A percentile compares a stretch with the other conserved stretches of the same genome.
Conservation (phyloP, 2,113 vertebrate species). For the Morphnarchus princeps region DNA sequence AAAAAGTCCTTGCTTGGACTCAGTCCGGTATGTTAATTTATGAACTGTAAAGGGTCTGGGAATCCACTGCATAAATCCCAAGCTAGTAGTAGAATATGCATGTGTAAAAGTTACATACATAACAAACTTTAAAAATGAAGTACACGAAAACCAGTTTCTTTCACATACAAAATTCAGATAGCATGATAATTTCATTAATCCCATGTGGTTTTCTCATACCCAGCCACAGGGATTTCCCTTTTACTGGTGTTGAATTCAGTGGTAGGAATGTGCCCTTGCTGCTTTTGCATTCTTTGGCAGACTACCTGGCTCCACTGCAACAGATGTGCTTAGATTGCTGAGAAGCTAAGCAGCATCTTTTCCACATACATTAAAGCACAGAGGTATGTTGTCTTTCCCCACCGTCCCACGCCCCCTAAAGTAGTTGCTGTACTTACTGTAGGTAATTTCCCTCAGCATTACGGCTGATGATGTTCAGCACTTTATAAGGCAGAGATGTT, state of each 20-base stretch:
- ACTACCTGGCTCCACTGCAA: neutral
- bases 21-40: neutral
- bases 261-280: neutral
- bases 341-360: neutral
- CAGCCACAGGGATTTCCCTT: neutral
- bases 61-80: neutral
- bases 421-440: neutral
- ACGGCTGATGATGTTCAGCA: neutral
- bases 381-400: neutral
- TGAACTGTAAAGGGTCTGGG: neutral
- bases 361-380: neutral
- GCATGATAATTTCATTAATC: neutral
- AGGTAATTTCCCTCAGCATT: neutral
- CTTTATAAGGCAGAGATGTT: neutral
- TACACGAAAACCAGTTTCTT: neutral
- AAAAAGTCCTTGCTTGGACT: neutral
- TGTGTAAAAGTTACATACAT: neutral
- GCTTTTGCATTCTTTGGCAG: neutral
- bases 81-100: neutral
- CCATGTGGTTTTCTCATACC: neutral
- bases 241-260: neutral
- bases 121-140: neutral
- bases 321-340: neutral
- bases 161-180: neutral
- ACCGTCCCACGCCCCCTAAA: fast-evolving